Evolutionary conservation across 2,113 vertebrate species (phyloP).

Genomic region (Motacilla tschutschensis): DNA sequence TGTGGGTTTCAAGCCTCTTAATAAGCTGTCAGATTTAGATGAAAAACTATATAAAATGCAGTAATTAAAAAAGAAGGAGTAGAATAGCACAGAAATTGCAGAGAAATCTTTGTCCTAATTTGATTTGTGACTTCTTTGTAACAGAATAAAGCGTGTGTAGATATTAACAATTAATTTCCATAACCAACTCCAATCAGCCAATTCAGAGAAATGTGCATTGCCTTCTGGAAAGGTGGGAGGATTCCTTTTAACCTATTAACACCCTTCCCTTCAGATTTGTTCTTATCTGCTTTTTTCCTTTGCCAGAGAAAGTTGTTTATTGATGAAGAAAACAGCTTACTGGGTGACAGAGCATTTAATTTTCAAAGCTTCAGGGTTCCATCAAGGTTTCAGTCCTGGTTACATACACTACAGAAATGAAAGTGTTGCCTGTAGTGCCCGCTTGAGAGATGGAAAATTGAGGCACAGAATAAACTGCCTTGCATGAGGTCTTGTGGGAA

Average conservation of each 20-base stretch:
- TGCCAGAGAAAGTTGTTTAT: neutral
- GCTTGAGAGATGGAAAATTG: neutral
- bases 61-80: constrained; percentile 27
- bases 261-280: neutral
- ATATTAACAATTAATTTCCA: constrained; percentile 54
- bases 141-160: constrained; percentile 29
- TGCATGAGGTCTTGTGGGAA: neutral
- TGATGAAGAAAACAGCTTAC: neutral
- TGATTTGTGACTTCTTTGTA: constrained; percentile 54
- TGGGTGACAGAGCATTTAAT: neutral
- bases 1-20: constrained; percentile 31
- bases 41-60: constrained; percentile 23
- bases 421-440: neutral
- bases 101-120: constrained; percentile 44
- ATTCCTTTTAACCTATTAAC: constrained; percentile 40
- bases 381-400: neutral
- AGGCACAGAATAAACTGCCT: neutral
- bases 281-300: neutral
- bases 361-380: constrained; percentile 6
- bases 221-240: constrained; percentile 6
- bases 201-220: constrained; percentile 17
- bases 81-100: constrained; percentile 43
- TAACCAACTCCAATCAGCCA: constrained; percentile 28
- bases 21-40: constrained; percentile 36
- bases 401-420: neutral